Evolutionary conservation across 2,888 invertebrate species (phyloP), one percentile per base, ranked within the genome.

Genomic region (Parnassius glacialis): DNA sequence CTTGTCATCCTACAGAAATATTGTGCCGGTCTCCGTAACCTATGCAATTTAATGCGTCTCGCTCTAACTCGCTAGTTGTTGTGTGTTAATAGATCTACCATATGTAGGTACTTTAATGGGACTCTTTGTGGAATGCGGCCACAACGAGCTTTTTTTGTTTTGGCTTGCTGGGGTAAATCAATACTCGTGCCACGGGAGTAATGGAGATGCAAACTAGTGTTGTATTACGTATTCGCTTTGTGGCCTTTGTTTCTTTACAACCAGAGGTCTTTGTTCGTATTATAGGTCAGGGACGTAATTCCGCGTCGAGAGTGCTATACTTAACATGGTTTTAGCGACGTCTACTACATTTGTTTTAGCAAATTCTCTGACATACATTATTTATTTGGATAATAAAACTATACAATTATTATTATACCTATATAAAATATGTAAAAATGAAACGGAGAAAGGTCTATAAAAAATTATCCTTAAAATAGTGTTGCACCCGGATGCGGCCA

Each of bases 31-130:
- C 67, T 66, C 67, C 62, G 71, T 73, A 69, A 68, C 66, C 64
- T 69, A 72, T 72, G 71, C 70, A 70, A 70, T 70, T 70, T 69
- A 67, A 65, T 64, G 67, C 68, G 67, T 69, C 71, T 68, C 67
- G 59, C 70, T 74, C 73, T 66, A 67, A 61, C 71, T 53, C 65
- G 56, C 51, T 61, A 67, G 61, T 57, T 65, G 47, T n/a, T n/a
- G n/a, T n/a, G n/a, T n/a, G n/a, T 57, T 65, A 64, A 61, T 63
- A 57, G 59, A 57, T 64, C 62, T 59, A 67, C 66, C 63, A 62
- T 67, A 60, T 60, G 66, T 62, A 60, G 60, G 65, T 67, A 69
- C 70, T 72, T 67, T 70, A 69, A 70, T 66, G 65, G 65, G 63
- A 60, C 66, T 67, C 64, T 70, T 64, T 68, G 66, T 69, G 64